These are phyloP conservation scores for Gryllus bimaculatus DNA, from an alignment of 1,140 invertebrate genomes.

Conservation along the genomic window DNA sequence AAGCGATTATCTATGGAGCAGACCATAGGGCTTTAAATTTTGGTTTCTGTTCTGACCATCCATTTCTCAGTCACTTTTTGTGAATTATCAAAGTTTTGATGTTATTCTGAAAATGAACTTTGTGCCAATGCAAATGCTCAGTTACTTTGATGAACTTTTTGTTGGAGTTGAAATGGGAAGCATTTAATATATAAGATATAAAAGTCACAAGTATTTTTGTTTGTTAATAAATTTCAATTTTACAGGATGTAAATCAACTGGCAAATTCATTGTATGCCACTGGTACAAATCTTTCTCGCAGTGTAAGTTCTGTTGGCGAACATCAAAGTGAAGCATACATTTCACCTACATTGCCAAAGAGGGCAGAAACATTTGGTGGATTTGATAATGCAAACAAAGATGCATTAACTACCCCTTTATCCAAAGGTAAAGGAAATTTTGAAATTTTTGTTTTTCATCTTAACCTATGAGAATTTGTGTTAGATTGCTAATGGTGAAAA, in stretches of 20 bases:
- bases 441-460: background rate
- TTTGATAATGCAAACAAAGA: slow-evolving; percentile 61
- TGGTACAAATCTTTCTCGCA: slow-evolving; percentile 70
- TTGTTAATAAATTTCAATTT: slow-evolving; percentile 26
- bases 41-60: no score
- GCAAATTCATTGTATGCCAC: slow-evolving; percentile 58
- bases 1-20: background rate
- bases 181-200: no score
- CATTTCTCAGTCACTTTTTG: no score
- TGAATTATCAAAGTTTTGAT: no score
- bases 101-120: no score
- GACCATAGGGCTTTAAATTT: no score
- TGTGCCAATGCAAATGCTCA: no score
- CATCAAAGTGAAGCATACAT: slow-evolving; percentile 73
- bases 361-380: slow-evolving; percentile 90
- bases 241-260: slow-evolving; percentile 58
- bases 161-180: no score
- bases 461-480: no score
- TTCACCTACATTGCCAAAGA: slow-evolving; percentile 72
- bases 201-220: no score
- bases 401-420: slow-evolving; percentile 18
- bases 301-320: slow-evolving; percentile 85
- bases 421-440: slow-evolving; percentile 23
- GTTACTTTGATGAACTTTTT: no score
- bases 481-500: background rate